Percentiles rank a stretch among this genome's conserved stretches.
phyloP scores from a whole-genome alignment of 1,140 invertebrate genomes.

The Micrasema longulum region DNA sequence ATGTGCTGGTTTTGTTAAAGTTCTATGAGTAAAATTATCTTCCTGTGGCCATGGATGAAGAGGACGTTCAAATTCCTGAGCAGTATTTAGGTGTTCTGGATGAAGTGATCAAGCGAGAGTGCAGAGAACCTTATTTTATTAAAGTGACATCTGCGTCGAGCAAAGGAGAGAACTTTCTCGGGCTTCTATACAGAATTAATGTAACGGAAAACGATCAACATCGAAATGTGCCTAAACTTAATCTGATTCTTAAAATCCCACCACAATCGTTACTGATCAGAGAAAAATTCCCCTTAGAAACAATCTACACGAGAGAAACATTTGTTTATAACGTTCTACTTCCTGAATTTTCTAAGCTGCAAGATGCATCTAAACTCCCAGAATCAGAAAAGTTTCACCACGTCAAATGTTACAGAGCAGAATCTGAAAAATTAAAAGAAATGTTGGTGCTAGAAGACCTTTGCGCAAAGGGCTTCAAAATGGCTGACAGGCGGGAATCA shows the following conservation, averaged over 20 bases:
- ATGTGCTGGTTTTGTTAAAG: too few relatives aligned
- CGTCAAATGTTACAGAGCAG: conserved; percentile 55
- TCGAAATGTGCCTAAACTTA: conserved; percentile 16
- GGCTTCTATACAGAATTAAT: conserved; percentile 58
- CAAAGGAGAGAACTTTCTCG: conserved; percentile 62
- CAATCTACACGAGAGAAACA: conserved; percentile 37
- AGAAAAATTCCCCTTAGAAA: conserved; percentile 45
- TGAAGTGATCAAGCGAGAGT: conserved; percentile 26
- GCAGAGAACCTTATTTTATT: conserved; percentile 17
- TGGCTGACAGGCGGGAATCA: conserved; percentile 67
- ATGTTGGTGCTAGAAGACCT: conserved; percentile 70
- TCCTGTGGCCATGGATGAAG: not conserved
- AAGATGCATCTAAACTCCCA: conserved; percentile 39
- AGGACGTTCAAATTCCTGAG: conserved; percentile 11
- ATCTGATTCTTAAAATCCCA: conserved; percentile 45
- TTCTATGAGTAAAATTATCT: too few relatives aligned
- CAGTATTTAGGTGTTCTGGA: conserved; percentile 21
- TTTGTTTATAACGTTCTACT: conserved; percentile 40
- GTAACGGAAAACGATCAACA: conserved; percentile 30
- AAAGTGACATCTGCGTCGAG: conserved; percentile 43
- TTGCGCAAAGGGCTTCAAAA: conserved; percentile 65
- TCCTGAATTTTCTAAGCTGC: conserved; percentile 26
- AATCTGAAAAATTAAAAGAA: conserved; percentile 57
- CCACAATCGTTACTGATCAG: conserved; percentile 26
- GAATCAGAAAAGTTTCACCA: conserved; percentile 46